Percentiles rank a stretch among this genome's conserved stretches.
phyloP scores from a whole-genome alignment of 2,797 vertebrate genomes.

The Danio kyathit region DNA sequence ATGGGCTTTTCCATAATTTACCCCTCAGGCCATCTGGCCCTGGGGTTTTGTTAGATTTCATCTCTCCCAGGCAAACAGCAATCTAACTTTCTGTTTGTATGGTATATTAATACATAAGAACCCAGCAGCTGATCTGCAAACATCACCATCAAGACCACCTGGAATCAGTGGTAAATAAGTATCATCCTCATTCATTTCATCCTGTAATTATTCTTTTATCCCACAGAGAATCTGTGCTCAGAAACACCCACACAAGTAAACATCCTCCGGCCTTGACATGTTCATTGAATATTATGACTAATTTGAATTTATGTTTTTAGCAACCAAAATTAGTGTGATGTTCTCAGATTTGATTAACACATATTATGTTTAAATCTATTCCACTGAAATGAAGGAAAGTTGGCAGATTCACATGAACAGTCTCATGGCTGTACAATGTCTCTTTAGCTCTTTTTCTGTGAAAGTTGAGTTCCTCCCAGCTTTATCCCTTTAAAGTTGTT shows the following conservation, averaged over 20 bases:
- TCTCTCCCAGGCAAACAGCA: slow-evolving; percentile 24
- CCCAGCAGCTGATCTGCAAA: slow-evolving; percentile 10
- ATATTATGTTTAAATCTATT: slow-evolving; percentile 21
- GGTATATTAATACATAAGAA: slow-evolving; percentile 11
- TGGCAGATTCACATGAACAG: neutral
- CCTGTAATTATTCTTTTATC: slow-evolving; percentile 16
- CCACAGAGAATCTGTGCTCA: neutral
- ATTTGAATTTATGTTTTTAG: slow-evolving; percentile 21
- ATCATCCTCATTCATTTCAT: slow-evolving; percentile 17
- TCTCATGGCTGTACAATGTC: neutral
- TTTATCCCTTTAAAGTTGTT: neutral
- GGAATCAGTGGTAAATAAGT: slow-evolving; percentile 5
- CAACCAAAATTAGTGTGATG: neutral
- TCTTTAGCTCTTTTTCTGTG: neutral
- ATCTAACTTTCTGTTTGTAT: slow-evolving; percentile 9
- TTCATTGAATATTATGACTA: slow-evolving; percentile 20
- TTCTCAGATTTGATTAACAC: neutral
- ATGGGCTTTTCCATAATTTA: slow-evolving; percentile 12
- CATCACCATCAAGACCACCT: slow-evolving; percentile 7
- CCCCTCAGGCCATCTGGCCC: neutral
- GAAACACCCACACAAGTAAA: neutral
- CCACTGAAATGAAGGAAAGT: neutral
- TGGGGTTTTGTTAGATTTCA: slow-evolving; percentile 13
- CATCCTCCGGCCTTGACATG: neutral
- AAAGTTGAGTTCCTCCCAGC: neutral